Evolutionary conservation across 2,888 invertebrate genomes (phyloP).

Genomic region (Leptinotarsa juncta): DNA sequence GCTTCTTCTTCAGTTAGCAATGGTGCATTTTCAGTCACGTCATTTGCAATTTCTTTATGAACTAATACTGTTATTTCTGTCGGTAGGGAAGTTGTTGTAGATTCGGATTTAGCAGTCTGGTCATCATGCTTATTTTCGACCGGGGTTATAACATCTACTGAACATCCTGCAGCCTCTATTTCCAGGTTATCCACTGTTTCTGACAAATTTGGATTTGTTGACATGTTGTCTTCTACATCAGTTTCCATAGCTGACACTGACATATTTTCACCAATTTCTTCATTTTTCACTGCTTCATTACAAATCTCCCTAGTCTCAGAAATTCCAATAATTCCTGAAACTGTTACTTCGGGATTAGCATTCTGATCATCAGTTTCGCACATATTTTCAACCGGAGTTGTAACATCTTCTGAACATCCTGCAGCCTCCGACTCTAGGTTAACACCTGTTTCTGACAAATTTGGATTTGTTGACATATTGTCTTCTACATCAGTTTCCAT

Average conservation of each 20-base stretch:
- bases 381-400: background rate
- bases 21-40: background rate
- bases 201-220: background rate
- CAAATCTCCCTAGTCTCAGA: too few relatives aligned
- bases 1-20: background rate
- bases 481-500: background rate
- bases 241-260: background rate
- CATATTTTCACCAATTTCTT: background rate
- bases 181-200: background rate
- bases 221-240: background rate
- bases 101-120: background rate
- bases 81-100: background rate
- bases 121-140: background rate
- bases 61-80: background rate
- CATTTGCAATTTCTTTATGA: constrained; percentile 12
- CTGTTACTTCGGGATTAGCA: background rate
- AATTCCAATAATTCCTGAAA: background rate
- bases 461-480: background rate
- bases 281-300: too few relatives aligned
- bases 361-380: background rate
- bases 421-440: background rate
- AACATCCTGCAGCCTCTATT: background rate
- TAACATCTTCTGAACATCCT: background rate
- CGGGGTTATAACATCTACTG: background rate
- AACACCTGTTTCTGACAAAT: background rate